phyloP scores from a whole-genome alignment of 2,888 invertebrate genomes.

The Acleris literana region DNA sequence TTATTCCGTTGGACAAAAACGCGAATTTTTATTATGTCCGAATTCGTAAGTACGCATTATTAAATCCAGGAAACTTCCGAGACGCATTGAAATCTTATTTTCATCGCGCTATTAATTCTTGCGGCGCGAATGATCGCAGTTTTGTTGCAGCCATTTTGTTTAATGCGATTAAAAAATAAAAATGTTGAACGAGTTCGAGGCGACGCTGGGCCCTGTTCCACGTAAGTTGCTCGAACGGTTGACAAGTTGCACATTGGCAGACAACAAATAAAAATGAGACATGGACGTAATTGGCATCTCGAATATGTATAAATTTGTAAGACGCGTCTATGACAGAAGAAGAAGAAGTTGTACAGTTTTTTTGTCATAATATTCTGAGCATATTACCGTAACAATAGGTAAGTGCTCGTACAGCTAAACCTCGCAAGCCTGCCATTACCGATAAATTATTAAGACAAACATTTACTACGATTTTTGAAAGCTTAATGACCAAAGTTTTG shows the following conservation, averaged over 20 bases:
- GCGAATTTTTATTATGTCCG: slow-evolving; percentile 32
- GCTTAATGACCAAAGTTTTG: too few species aligned
- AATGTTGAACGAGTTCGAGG: slow-evolving; percentile 43
- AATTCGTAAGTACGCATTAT: slow-evolving; percentile 29
- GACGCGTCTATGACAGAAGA: too few species aligned
- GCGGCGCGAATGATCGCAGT: slow-evolving; percentile 23
- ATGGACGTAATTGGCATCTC: too few species aligned
- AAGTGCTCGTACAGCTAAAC: too few species aligned
- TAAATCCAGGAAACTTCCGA: slow-evolving; percentile 33
- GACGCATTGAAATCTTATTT: slow-evolving; percentile 17
- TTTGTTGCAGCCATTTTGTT: slow-evolving; percentile 34
- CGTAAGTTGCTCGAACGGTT: not conserved
- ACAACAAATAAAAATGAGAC: too few species aligned
- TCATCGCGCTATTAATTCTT: slow-evolving; percentile 16
- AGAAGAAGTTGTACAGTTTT: too few species aligned
- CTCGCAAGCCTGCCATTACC: too few species aligned
- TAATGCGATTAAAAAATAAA: slow-evolving; percentile 43
- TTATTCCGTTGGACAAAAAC: slow-evolving; percentile 25
- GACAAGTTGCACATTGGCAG: not conserved
- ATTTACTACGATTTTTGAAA: too few species aligned
- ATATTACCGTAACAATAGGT: too few species aligned
- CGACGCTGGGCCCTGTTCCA: slow-evolving; percentile 6
- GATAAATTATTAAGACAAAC: too few species aligned
- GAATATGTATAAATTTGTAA: too few species aligned
- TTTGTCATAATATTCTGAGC: too few species aligned